Evolutionary conservation across 2,797 vertebrate genomes (phyloP).

Genomic region (Helicolenus hilgendorfi): DNA sequence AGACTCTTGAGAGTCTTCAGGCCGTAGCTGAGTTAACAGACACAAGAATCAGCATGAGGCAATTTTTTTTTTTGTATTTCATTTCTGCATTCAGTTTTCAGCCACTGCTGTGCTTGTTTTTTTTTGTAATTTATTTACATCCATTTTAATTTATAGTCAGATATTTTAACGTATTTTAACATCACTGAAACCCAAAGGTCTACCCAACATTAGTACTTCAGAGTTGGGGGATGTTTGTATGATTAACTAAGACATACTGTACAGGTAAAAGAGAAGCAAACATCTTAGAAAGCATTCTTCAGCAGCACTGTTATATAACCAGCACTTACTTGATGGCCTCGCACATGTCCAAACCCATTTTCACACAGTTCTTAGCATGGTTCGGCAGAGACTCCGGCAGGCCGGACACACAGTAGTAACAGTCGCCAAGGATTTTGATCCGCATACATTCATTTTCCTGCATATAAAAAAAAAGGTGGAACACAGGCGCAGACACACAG

Average conservation of each 20-base stretch:
- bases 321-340: slow-evolving; percentile 96
- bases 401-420: slow-evolving; percentile 97
- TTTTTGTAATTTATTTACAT: not conserved
- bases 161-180: not conserved
- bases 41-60: not conserved
- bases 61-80: not conserved
- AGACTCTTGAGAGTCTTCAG: slow-evolving; percentile 13
- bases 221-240: not conserved
- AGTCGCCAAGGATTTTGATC: slow-evolving; percentile 98
- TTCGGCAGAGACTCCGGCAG: slow-evolving; percentile 95
- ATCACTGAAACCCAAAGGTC: not conserved
- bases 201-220: not conserved
- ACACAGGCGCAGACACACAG: not conserved
- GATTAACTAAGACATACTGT: not conserved
- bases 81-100: not conserved
- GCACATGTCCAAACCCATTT: slow-evolving; percentile 98
- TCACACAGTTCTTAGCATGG: slow-evolving; percentile 97
- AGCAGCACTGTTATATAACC: not conserved
- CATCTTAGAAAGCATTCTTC: not conserved
- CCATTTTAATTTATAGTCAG: not conserved
- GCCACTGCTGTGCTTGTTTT: not conserved
- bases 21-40: not conserved
- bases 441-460: slow-evolving; percentile 98
- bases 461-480: slow-evolving; percentile 24
- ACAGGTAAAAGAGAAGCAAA: not conserved